Evolutionary conservation across 2,888 invertebrate species (phyloP).

Genomic region (Perizoma affinitatum): DNA sequence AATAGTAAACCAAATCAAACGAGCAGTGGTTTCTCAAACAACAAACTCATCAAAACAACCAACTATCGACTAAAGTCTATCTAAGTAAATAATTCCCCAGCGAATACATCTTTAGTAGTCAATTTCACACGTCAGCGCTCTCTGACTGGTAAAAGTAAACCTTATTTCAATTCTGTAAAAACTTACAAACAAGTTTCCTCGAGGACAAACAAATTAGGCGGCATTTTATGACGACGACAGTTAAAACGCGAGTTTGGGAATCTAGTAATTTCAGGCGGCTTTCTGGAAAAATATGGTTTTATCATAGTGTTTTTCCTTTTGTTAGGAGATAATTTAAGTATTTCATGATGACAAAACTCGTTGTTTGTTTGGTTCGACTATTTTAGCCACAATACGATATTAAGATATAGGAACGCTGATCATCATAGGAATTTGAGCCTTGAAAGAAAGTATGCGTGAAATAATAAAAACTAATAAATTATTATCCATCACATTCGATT

Average conservation of each 20-base stretch:
- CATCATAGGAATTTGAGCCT: too few species aligned
- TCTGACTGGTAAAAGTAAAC: slow-evolving; percentile 21
- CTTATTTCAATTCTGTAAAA: slow-evolving; percentile 28
- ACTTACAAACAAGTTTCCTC: slow-evolving; percentile 30
- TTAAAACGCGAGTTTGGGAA: slow-evolving; percentile 25
- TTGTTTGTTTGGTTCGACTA: too few species aligned
- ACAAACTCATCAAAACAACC: slow-evolving; percentile 3
- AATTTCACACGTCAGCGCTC: slow-evolving; percentile 26
- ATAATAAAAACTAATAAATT: too few species aligned
- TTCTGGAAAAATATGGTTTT: slow-evolving; percentile 17
- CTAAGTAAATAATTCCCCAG: slow-evolving; percentile 18
- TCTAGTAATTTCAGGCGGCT: slow-evolving; percentile 13
- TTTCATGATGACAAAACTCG: too few species aligned
- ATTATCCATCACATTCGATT: too few species aligned
- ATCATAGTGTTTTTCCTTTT: slow-evolving; percentile 4
- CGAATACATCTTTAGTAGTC: slow-evolving; percentile 23
- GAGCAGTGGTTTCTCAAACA: background rate
- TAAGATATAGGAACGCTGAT: too few species aligned
- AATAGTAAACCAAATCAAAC: background rate
- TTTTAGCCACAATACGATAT: too few species aligned
- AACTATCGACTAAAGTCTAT: slow-evolving; percentile 9
- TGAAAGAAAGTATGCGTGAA: too few species aligned
- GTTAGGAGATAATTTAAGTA: too few species aligned
- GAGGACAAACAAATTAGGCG: slow-evolving; percentile 32
- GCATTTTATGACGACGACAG: slow-evolving; percentile 29